Evolutionary conservation across 2,888 invertebrate species (phyloP), one percentile per base, ranked within the genome.

Genomic region (Parascotia fuliginaria): DNA sequence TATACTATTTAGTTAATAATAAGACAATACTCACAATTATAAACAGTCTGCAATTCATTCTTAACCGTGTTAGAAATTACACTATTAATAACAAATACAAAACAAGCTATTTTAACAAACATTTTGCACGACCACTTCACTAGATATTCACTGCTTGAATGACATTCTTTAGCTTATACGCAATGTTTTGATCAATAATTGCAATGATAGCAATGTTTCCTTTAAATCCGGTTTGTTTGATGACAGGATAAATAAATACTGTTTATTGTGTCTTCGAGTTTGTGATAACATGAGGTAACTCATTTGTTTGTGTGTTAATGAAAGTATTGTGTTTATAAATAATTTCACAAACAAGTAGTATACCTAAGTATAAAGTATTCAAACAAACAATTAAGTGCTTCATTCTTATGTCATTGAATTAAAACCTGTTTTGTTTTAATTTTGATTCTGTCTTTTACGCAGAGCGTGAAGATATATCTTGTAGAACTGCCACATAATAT

Each of bases 161-260:
- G 32, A 39, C 13, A 38, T 24, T 12, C 19, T 31, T 31, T 29
- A 44, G 37, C 27, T 14, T 44, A 44, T 37, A 44, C 4, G 7
- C 7, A 7, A 1, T 11, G 9, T 43, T 43, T 37, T 43, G 9
- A 45, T 22, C 22, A 11, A 31, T 14, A 31, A 12, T 24, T 15
- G 4, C n/a, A 16, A 7, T 45, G 39, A 33, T 12, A 5, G 31
- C 16, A 34, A 34, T 34, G 16, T 16, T 27, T 31, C 38, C 24
- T 44, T 27, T 19, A 16, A 32, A 9, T 11, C 3, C 19, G 13
- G 2, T 5, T 19, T 19, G 16, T 38, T 16, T 39, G 32, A 5
- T n/a, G 12, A 15, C 24, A 37, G 14, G 22, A 16, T 32, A 29
- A 31, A 24, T 3, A 32, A 9, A 15, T 12, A 16, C 9, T 9